Evolutionary conservation across 2,888 invertebrate genomes (phyloP).

Genomic region (Teleiodes luculella): DNA sequence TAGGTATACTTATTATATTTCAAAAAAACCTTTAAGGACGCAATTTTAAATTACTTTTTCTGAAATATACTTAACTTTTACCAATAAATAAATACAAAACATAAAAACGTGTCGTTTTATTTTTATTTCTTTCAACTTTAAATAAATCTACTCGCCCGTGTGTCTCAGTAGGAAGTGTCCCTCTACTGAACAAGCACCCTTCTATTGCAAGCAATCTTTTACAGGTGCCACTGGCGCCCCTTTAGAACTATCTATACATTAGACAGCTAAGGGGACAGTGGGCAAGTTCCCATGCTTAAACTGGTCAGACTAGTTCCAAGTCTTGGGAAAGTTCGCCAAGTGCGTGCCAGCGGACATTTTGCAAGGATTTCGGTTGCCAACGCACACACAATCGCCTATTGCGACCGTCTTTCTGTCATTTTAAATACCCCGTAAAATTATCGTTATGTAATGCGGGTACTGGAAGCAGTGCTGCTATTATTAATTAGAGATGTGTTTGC

Average conservation of each 20-base stretch:
- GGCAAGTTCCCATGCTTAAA: slow-evolving; percentile 64
- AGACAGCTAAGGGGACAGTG: slow-evolving; percentile 32
- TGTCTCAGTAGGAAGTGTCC: slow-evolving; percentile 26
- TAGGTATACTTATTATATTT: too few species aligned
- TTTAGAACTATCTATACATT: neutral
- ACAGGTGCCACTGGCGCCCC: slow-evolving; percentile 36
- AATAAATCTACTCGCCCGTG: slow-evolving; percentile 15
- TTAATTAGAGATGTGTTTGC: too few species aligned
- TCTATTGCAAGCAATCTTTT: slow-evolving; percentile 6
- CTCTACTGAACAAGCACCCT: slow-evolving; percentile 18
- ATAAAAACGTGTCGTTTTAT: too few species aligned
- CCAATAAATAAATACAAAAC: too few species aligned
- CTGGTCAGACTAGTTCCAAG: slow-evolving; percentile 66
- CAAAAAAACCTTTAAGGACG: too few species aligned
- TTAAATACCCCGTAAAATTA: too few species aligned
- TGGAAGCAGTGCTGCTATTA: neutral
- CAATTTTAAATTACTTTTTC: too few species aligned
- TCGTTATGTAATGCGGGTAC: too few species aligned
- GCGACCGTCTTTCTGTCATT: neutral
- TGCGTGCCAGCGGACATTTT: slow-evolving; percentile 49
- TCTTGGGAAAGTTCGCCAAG: slow-evolving; percentile 32
- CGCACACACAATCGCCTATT: neutral
- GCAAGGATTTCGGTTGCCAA: slow-evolving; percentile 39
- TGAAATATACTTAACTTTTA: too few species aligned
- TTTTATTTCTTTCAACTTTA: too few species aligned